Evolutionary conservation across 2,888 invertebrate species (phyloP).

Genomic region (Scaptomyza parva): DNA sequence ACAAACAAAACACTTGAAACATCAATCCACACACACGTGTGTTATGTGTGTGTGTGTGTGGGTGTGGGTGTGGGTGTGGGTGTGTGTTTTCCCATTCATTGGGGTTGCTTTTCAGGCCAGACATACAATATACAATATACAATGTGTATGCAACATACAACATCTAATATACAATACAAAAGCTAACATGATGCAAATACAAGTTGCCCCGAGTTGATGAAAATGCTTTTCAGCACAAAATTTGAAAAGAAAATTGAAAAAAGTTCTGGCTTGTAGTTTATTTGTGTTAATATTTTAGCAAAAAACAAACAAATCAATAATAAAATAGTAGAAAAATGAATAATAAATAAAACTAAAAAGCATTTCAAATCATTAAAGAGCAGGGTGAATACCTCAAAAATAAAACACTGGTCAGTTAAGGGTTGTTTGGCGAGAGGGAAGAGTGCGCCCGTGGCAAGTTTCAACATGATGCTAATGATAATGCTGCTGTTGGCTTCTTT

Average conservation of each 20-base stretch:
- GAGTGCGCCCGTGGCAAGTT: slow-evolving; percentile 1
- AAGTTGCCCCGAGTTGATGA: not conserved
- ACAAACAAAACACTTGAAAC: slow-evolving; percentile 42
- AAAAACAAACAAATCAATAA: too few species aligned
- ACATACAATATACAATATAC: slow-evolving; percentile 12
- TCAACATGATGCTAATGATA: slow-evolving; percentile 5
- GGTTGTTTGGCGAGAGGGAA: not conserved
- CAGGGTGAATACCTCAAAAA: not conserved
- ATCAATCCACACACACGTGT: slow-evolving; percentile 21
- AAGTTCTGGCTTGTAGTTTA: not conserved
- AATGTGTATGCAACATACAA: not conserved
- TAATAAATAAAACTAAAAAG: too few species aligned
- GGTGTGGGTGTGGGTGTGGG: too few species aligned
- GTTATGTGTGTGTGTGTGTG: too few species aligned
- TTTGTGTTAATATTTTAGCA: not conserved
- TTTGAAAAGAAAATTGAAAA: slow-evolving; percentile 14
- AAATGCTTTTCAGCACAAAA: slow-evolving; percentile 28
- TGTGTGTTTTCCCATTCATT: too few species aligned
- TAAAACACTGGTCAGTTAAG: not conserved
- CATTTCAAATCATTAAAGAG: not conserved
- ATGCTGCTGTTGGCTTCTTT: slow-evolving; percentile 17
- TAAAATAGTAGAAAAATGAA: too few species aligned
- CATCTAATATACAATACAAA: slow-evolving; percentile 7
- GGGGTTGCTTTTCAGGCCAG: slow-evolving; percentile 20
- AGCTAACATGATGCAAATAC: slow-evolving; percentile 11